Percentiles rank a stretch among this genome's conserved stretches.
phyloP scores from a whole-genome alignment of 1,140 invertebrate genomes.

The Scylla paramamosain region DNA sequence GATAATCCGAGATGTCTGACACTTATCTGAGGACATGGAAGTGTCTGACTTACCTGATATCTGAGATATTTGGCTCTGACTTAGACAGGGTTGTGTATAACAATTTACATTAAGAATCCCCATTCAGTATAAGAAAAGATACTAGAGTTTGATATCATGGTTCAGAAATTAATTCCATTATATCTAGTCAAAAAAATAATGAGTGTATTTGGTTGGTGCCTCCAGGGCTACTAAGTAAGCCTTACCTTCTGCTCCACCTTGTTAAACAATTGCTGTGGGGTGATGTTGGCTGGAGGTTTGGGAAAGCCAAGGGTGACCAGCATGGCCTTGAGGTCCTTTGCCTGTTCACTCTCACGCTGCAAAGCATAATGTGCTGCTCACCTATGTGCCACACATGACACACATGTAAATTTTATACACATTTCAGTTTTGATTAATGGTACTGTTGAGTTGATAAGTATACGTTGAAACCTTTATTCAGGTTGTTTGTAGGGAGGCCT shows the following conservation, averaged over 20 bases:
- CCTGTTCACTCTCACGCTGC: conserved; percentile 86
- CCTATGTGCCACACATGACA: neutral
- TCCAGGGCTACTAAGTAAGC: neutral
- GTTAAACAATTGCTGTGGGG: conserved; percentile 87
- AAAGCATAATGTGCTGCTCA: neutral
- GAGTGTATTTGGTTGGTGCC: too few species aligned
- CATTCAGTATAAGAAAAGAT: too few species aligned
- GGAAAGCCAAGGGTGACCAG: conserved; percentile 89
- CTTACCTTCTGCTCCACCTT: conserved; percentile 87
- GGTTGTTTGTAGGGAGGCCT: neutral
- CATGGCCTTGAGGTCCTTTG: conserved; percentile 88
- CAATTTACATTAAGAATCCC: too few species aligned
- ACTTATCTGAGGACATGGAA: too few species aligned
- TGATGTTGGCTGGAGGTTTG: conserved; percentile 92
- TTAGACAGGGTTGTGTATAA: too few species aligned
- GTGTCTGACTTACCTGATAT: too few species aligned
- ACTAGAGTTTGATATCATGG: too few species aligned
- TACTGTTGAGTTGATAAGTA: neutral
- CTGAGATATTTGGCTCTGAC: too few species aligned
- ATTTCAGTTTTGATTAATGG: neutral
- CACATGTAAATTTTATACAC: neutral
- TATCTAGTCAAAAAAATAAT: too few species aligned
- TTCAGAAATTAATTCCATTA: too few species aligned
- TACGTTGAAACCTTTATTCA: neutral
- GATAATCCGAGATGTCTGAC: too few species aligned